A percentile compares a stretch with the other conserved stretches of the same genome.
Conservation (phyloP, 2,797 vertebrate genomes). For the Columba guinea region DNA sequence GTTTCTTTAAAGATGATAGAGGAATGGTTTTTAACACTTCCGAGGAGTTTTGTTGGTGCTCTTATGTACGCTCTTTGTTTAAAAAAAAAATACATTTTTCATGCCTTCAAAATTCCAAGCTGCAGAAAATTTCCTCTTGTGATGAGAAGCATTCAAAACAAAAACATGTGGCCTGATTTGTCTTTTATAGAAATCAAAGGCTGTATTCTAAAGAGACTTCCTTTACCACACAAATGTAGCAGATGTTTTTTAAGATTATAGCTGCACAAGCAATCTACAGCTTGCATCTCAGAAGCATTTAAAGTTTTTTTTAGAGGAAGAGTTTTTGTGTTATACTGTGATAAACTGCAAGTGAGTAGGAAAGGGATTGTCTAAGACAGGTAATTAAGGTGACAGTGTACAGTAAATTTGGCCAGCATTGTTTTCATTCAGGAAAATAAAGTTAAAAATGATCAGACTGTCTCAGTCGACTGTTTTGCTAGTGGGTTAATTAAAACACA, state of each 20-base stretch:
- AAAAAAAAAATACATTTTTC: slow-evolving; percentile 73
- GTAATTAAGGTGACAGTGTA: slow-evolving; percentile 57
- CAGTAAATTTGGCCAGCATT: slow-evolving; percentile 57
- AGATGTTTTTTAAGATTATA: slow-evolving; percentile 81
- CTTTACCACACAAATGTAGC: slow-evolving; percentile 80
- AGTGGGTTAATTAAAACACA: slow-evolving; percentile 54
- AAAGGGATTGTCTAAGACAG: slow-evolving; percentile 36
- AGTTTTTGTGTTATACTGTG: slow-evolving; percentile 63
- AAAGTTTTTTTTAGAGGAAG: slow-evolving; percentile 73
- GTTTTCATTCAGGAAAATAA: slow-evolving; percentile 66
- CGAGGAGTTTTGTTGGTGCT: slow-evolving; percentile 70
- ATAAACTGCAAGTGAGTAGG: slow-evolving; percentile 48
- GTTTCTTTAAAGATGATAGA: slow-evolving; percentile 62
- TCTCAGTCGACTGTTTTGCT: background rate
- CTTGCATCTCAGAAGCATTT: slow-evolving; percentile 72
- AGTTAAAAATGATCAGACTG: slow-evolving; percentile 11
- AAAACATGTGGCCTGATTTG: slow-evolving; percentile 80
- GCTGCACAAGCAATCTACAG: slow-evolving; percentile 73
- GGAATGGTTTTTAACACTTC: slow-evolving; percentile 65
- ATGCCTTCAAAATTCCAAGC: slow-evolving; percentile 78
- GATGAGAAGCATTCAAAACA: slow-evolving; percentile 82
- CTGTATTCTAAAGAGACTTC: slow-evolving; percentile 77
- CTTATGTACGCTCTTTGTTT: slow-evolving; percentile 70
- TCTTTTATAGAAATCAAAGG: slow-evolving; percentile 82
- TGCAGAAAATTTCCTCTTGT: slow-evolving; percentile 80